phyloP scores from a whole-genome alignment of 2,113 vertebrate species.

The Sialia sialis region DNA sequence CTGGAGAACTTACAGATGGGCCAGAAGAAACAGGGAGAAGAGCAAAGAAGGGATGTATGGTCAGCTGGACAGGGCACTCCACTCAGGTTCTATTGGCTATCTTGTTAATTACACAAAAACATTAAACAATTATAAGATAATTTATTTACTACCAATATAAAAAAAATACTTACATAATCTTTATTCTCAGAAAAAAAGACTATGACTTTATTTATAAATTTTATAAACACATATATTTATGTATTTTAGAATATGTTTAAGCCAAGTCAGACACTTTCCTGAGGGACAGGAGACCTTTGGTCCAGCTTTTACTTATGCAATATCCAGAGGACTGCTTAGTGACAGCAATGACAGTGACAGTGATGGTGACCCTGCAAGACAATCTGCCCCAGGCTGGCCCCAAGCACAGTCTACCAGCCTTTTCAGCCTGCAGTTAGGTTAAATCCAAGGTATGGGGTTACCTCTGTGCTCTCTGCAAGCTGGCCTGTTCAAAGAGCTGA shows the following conservation, averaged over 20 bases:
- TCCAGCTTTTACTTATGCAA: background rate
- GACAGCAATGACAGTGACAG: background rate
- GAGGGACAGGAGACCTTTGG: background rate
- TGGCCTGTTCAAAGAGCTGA: background rate
- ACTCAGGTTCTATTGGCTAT: background rate
- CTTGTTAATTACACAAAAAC: background rate
- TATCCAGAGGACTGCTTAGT: background rate
- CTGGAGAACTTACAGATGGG: background rate
- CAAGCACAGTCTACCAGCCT: background rate
- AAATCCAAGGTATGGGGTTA: background rate
- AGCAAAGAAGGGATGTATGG: background rate
- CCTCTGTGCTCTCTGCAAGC: background rate
- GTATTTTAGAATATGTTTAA: background rate
- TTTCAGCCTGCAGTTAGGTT: background rate
- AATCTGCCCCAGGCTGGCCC: background rate
- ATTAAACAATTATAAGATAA: background rate
- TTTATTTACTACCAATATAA: rapidly evolving
- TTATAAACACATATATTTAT: background rate
- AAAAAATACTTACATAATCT: background rate
- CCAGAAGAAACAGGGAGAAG: background rate
- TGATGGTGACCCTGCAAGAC: background rate
- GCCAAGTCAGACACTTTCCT: rapidly evolving
- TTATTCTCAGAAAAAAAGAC: background rate
- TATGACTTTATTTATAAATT: background rate
- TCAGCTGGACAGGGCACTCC: background rate